Percentiles rank a stretch among this genome's conserved stretches.
phyloP scores from a whole-genome alignment of 2,888 invertebrate genomes.

The Criorhina ranunculi region DNA sequence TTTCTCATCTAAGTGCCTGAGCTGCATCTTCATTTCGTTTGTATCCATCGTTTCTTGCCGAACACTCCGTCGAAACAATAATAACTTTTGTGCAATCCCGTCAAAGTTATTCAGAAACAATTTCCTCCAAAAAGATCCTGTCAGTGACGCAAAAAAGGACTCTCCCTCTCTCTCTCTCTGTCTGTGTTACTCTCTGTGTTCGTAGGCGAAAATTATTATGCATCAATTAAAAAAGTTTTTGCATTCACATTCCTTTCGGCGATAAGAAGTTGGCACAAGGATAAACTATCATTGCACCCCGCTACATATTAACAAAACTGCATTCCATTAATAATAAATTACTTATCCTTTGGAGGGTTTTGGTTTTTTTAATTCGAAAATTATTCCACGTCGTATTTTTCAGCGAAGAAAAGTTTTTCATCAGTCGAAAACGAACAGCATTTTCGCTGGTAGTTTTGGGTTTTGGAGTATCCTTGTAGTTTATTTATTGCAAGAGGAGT shows the following conservation, averaged over 20 bases:
- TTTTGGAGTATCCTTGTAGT: conserved; percentile 24
- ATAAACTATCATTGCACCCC: conserved; percentile 33
- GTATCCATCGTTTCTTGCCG: conserved; percentile 8
- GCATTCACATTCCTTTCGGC: conserved; percentile 37
- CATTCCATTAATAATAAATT: conserved; percentile 70
- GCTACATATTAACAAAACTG: conserved; percentile 19
- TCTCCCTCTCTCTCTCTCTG: no score
- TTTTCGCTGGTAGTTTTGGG: conserved; percentile 28
- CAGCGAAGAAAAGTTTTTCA: conserved; percentile 12
- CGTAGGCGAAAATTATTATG: conserved; percentile 64
- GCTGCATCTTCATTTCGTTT: conserved; percentile 41
- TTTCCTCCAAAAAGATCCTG: conserved; percentile 32
- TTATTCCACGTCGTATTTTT: conserved; percentile 40
- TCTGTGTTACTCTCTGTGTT: conserved; percentile 25
- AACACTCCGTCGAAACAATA: conserved; percentile 43
- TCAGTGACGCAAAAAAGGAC: conserved; percentile 51
- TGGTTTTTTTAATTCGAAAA: conserved; percentile 48
- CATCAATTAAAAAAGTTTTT: conserved; percentile 71
- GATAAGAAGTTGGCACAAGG: conserved; percentile 1
- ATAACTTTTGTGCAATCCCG: conserved; percentile 37
- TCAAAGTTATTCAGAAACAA: conserved; percentile 60
- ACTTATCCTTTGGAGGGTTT: conserved; percentile 59
- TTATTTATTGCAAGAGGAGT: conserved; percentile 13
- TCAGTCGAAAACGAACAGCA: conserved; percentile 13
- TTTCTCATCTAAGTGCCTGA: conserved; percentile 37